phyloP scores from a whole-genome alignment of 2,797 vertebrate species.

The Neostethus bicornis region DNA sequence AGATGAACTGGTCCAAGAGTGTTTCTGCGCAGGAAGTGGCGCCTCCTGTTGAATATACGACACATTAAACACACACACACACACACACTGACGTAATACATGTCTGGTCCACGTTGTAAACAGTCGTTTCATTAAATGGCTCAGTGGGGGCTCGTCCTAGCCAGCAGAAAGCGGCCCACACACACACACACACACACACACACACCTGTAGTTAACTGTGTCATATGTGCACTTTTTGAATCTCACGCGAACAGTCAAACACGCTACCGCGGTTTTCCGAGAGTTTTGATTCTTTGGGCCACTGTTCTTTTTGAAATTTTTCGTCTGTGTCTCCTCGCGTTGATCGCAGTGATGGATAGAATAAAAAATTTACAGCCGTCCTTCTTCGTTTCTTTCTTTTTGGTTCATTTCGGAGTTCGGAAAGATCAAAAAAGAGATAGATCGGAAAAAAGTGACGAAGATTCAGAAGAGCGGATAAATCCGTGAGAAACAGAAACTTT shows the following conservation, averaged over 20 bases:
- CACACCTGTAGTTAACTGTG: conserved; percentile 39
- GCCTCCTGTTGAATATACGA: conserved; percentile 30
- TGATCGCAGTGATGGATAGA: conserved; percentile 22
- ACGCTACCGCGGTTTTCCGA: no score
- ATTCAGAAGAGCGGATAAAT: no score
- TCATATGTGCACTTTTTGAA: conserved; percentile 49
- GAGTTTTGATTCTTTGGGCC: conserved; percentile 47
- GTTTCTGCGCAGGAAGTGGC: conserved; percentile 49
- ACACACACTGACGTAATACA: conserved; percentile 46
- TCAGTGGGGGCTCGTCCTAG: conserved; percentile 73
- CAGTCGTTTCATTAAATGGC: conserved; percentile 74
- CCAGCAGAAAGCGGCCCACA: conserved; percentile 78
- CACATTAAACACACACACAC: conserved; percentile 21
- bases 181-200: conserved; percentile 22
- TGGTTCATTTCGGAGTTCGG: conserved; percentile 28
- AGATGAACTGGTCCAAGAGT: conserved; percentile 30
- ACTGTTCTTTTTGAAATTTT: no score
- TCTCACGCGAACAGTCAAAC: conserved; percentile 50
- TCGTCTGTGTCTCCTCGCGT: no score
- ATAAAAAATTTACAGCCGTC: conserved; percentile 42
- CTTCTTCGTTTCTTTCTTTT: conserved; percentile 1
- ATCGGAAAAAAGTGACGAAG: no score
- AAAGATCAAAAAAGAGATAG: conserved; percentile 28
- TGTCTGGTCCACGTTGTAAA: conserved; percentile 63
- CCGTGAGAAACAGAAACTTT: no score